Base-by-base conservation (phyloP, 2,113 vertebrate species). In the Saiga tatarica region DNA sequence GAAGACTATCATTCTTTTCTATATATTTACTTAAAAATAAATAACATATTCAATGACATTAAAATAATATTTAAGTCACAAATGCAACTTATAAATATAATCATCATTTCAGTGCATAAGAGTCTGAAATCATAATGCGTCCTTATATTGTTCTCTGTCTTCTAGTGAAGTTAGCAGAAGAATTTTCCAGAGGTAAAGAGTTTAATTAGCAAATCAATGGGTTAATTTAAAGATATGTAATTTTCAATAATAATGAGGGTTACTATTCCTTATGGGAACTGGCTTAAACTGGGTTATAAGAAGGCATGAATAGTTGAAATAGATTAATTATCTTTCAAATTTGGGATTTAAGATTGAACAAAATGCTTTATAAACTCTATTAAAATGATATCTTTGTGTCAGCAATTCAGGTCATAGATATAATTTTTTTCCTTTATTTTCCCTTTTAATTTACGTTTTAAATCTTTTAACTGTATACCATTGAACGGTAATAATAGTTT, bases 241-340 rank as follows among this genome's bases (percentile, higher is more conserved):
- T 94, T 94, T 94, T 98, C 4, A 45, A 25, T 95, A 95, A 95
- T 57, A 96, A 57, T 33, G 76, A 94, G 9, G 36, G 33, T 97
- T 97, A 71, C 86, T 78, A 67, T 96, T 97, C 96, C 92, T 97
- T 95, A 87, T 90, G 95, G 95, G 62, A 98, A 82, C 36, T 97
- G 42, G 4, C 71, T 96, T 98, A 95, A 98, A 86, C 67, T 97
- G 76, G 64, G 36, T 96, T 81, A 64, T 85, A 11, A 7, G 42
- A 62, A 97, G 19, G 25, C 57, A 95, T 93, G 71, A 98, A 91
- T 94, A 98, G 45, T 95, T 98, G 84, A 98, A 98, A 98, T 87
- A 67, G 76, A 97, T 97, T 98, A 98, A 99, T 98, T 98, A 96
- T 96, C 92, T 98, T 98, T 98, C 78, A 97, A 89, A 94, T 98